phyloP scores from a whole-genome alignment of 2,113 vertebrate species.

The Spea bombifrons region DNA sequence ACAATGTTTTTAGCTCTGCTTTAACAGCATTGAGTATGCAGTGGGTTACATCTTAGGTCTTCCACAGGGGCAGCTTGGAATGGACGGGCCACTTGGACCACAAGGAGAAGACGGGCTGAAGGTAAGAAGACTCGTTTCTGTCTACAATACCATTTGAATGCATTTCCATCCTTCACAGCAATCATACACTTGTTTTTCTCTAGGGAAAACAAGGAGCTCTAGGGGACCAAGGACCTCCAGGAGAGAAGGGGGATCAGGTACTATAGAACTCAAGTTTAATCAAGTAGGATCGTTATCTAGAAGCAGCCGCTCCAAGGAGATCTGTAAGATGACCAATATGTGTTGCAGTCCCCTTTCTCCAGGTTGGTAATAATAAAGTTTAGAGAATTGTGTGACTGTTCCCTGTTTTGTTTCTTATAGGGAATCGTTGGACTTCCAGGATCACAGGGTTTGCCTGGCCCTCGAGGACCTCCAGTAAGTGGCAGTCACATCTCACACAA shows the following conservation, averaged over 20 bases:
- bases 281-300: neutral
- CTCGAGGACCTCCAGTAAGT: constrained; percentile 60
- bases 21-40: neutral
- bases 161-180: constrained; percentile 4
- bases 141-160: no score
- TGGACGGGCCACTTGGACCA: constrained; percentile 66
- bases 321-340: no score
- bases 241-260: constrained; percentile 78
- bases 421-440: constrained; percentile 70
- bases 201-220: constrained; percentile 71
- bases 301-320: neutral
- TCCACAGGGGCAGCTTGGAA: constrained; percentile 76
- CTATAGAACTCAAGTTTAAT: neutral
- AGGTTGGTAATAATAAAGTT: no score
- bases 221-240: constrained; percentile 63
- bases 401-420: constrained; percentile 53
- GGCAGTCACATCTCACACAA: neutral
- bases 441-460: constrained; percentile 61
- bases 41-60: neutral
- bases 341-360: no score
- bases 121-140: constrained; percentile 55
- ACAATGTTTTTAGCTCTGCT: neutral
- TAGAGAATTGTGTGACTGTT: no score
- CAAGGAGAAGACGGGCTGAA: constrained; percentile 71
- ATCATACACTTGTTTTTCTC: neutral